Evolutionary conservation across 2,113 vertebrate species (phyloP).

Genomic region (Boulengeromyrus knoepffleri): DNA sequence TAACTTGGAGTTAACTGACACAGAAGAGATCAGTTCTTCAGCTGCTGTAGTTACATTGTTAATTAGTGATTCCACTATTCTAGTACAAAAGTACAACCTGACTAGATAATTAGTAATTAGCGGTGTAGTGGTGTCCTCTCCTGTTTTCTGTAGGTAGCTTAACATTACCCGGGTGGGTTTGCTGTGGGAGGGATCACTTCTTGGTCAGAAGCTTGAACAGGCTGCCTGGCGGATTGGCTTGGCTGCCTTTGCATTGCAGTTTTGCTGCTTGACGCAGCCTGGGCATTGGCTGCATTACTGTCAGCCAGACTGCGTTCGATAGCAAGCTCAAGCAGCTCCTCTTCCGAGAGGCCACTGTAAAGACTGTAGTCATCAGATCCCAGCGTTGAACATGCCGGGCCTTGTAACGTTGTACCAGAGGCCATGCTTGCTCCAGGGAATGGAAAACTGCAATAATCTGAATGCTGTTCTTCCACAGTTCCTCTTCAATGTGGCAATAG

Average conservation of each 20-base stretch:
- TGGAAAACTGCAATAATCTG: neutral
- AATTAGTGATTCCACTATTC: neutral
- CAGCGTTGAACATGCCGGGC: slow-evolving; percentile 21
- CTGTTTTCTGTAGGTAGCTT: neutral
- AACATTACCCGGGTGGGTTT: slow-evolving; percentile 12
- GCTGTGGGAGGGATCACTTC: slow-evolving; percentile 2
- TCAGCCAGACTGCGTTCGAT: slow-evolving; percentile 81
- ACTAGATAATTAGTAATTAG: neutral
- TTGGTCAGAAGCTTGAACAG: neutral
- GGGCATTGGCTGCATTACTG: slow-evolving; percentile 15
- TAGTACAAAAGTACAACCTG: neutral
- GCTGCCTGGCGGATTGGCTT: neutral
- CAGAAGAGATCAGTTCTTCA: neutral
- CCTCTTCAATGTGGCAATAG: neutral
- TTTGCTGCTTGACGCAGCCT: slow-evolving; percentile 33
- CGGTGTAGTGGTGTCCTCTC: neutral
- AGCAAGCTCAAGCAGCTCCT: slow-evolving; percentile 82
- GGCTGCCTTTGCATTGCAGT: slow-evolving; percentile 2
- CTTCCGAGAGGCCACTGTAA: slow-evolving; percentile 78
- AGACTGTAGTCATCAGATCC: slow-evolving; percentile 79
- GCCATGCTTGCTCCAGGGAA: slow-evolving; percentile 37
- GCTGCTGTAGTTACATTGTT: neutral
- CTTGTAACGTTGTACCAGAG: slow-evolving; percentile 23
- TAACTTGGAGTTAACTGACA: neutral
- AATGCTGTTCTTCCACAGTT: neutral